These are phyloP conservation scores for Apocrypta bakeri DNA, from an alignment of 1,140 invertebrate species.

Conservation along the genomic window DNA sequence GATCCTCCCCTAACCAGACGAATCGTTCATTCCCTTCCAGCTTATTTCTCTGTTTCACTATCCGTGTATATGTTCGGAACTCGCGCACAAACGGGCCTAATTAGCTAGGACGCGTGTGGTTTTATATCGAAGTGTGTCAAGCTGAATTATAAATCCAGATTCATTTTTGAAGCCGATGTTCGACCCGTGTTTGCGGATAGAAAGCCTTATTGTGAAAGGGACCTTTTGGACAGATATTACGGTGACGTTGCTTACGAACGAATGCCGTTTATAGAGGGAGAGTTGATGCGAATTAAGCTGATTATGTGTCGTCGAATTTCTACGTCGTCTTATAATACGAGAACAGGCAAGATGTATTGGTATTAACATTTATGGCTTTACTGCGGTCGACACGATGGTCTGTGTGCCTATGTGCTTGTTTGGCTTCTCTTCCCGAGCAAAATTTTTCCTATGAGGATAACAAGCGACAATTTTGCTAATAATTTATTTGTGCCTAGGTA, in stretches of 20 bases:
- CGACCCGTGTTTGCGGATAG: background rate
- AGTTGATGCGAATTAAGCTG: conserved; percentile 23
- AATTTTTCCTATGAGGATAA: no score
- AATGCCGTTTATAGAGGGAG: background rate
- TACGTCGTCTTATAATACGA: background rate
- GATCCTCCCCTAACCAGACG: background rate
- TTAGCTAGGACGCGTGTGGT: conserved; percentile 22
- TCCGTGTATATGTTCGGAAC: background rate
- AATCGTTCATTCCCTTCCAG: background rate
- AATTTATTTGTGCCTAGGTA: no score
- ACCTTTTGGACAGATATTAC: background rate
- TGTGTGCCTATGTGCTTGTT: background rate
- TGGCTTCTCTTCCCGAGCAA: background rate
- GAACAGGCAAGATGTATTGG: background rate
- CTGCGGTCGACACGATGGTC: background rate
- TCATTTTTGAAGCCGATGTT: background rate
- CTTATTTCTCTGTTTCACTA: conserved; percentile 20
- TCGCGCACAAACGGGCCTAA: background rate
- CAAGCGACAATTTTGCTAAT: no score
- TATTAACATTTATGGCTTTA: conserved; percentile 25
- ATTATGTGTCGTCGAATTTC: conserved; percentile 26
- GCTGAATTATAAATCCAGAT: background rate
- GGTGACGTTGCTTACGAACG: background rate
- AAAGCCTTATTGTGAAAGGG: background rate
- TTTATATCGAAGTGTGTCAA: background rate